Conservation (phyloP, 2,797 vertebrate species). For the Falco biarmicus region DNA sequence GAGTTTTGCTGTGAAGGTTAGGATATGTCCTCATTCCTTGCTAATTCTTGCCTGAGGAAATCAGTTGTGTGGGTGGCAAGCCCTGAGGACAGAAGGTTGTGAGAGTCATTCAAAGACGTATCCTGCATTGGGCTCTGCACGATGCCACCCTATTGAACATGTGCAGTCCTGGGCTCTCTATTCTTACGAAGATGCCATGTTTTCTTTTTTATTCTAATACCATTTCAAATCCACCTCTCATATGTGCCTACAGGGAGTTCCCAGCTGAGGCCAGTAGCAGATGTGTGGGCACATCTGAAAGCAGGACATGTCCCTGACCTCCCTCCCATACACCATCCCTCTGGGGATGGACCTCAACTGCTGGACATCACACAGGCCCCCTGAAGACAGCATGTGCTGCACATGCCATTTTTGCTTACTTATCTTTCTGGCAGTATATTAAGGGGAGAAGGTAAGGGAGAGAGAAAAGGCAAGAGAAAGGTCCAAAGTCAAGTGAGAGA, state of each 20-base stretch:
- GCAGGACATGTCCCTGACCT: neutral
- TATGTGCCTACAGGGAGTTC: neutral
- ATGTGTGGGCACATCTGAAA: neutral
- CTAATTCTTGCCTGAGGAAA: neutral
- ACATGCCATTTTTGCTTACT: neutral
- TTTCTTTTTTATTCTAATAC: neutral
- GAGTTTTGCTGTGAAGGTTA: neutral
- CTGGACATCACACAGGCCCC: neutral
- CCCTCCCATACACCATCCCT: accelerated
- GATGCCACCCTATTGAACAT: accelerated
- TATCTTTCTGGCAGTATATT: neutral
- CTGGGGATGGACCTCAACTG: neutral
- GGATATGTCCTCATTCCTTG: neutral
- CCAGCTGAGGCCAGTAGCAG: neutral
- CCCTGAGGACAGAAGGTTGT: neutral
- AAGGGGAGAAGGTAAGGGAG: neutral
- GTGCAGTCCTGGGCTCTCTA: accelerated
- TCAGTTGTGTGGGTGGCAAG: neutral
- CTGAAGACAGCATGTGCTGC: neutral
- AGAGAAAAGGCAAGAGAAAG: neutral
- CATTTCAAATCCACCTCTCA: neutral
- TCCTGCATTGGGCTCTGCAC: neutral
- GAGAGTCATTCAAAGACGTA: neutral
- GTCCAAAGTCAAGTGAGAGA: neutral
- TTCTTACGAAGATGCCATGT: neutral